Conservation (phyloP, 1,140 invertebrate genomes). For the Nilaparvata lugens region DNA sequence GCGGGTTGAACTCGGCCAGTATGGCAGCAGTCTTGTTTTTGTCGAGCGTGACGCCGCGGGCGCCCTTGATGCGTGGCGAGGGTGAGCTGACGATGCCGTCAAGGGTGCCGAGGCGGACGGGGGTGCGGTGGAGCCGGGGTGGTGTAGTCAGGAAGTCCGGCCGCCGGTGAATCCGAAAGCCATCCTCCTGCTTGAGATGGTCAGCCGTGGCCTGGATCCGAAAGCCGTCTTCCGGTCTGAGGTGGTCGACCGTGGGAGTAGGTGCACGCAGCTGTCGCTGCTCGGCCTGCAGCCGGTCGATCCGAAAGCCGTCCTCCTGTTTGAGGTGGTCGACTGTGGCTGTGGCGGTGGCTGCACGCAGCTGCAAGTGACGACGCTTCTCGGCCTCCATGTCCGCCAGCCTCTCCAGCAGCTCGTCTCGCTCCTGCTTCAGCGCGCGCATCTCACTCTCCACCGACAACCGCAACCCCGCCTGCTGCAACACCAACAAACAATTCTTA, state of each 20-base stretch:
- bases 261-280: constrained; percentile 34
- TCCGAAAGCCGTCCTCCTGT: neutral
- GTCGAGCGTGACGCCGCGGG: constrained; percentile 28
- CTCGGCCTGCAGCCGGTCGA: constrained; percentile 30
- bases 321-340: neutral
- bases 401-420: constrained; percentile 57
- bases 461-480: too few species aligned
- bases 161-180: neutral
- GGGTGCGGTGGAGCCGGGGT: too few species aligned
- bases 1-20: constrained; percentile 63
- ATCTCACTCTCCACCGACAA: constrained; percentile 20
- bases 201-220: constrained; percentile 32
- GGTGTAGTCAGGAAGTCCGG: too few species aligned
- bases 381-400: constrained; percentile 63
- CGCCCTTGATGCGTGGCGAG: constrained; percentile 17
- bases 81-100: constrained; percentile 30
- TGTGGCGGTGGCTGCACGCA: constrained; percentile 37
- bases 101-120: constrained; percentile 18
- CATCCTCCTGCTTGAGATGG: constrained; percentile 19
- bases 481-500: neutral
- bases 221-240: constrained; percentile 40
- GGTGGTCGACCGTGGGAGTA: neutral
- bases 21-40: constrained; percentile 67
- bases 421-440: constrained; percentile 49
- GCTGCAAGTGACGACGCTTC: constrained; percentile 48